These are phyloP conservation scores for Lymantria monacha DNA, from an alignment of 2,888 invertebrate genomes.

Conservation along the genomic window DNA sequence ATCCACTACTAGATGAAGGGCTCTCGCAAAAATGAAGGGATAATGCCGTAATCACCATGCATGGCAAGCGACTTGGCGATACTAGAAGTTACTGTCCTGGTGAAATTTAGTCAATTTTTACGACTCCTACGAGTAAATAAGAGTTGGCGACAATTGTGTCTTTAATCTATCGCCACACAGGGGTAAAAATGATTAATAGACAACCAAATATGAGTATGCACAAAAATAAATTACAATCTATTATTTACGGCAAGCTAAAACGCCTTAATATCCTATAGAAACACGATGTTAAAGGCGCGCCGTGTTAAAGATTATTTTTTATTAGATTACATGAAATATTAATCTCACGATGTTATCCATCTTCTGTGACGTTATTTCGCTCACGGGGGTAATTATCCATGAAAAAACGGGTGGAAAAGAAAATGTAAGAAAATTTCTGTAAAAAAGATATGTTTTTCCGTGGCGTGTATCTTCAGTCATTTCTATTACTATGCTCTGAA, in stretches of 20 bases:
- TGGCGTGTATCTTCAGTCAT: neutral
- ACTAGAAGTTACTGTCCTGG: too few relatives aligned
- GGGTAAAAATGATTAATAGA: neutral
- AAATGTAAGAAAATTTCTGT: conserved; percentile 16
- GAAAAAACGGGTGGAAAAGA: conserved; percentile 20
- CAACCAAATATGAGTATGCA: neutral
- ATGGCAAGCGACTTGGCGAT: too few relatives aligned
- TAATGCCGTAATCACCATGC: too few relatives aligned
- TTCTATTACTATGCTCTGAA: too few relatives aligned
- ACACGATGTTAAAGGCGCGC: neutral
- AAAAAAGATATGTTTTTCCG: conserved; percentile 16
- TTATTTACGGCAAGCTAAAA: neutral
- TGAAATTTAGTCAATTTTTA: too few relatives aligned
- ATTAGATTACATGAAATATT: conserved; percentile 30
- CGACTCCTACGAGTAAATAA: too few relatives aligned
- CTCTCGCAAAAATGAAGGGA: too few relatives aligned
- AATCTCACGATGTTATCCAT: conserved; percentile 32
- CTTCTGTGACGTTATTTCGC: conserved; percentile 28
- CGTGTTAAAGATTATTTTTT: conserved; percentile 12
- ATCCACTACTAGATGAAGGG: too few relatives aligned
- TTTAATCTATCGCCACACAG: too few relatives aligned
- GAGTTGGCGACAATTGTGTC: too few relatives aligned
- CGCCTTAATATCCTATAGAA: conserved; percentile 1
- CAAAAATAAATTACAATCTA: neutral
- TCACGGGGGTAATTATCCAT: conserved; percentile 29